A percentile compares a stretch with the other conserved stretches of the same genome.
Evolutionary conservation across 2,113 vertebrate genomes (phyloP).

Genomic region (Lycaon pictus): DNA sequence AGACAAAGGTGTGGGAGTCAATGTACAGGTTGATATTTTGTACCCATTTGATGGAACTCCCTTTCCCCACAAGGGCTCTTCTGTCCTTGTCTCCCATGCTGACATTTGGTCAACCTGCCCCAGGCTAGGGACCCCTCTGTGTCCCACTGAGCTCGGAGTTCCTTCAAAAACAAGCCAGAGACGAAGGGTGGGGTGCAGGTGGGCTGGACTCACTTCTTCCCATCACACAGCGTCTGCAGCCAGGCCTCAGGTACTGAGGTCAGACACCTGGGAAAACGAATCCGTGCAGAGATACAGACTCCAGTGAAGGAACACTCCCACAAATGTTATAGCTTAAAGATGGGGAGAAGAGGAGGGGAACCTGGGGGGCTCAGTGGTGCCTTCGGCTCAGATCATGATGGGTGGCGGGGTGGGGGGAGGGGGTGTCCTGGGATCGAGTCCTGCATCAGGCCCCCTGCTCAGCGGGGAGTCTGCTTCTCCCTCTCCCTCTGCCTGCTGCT

Average conservation of each 20-base stretch:
- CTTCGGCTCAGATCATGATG: too few species aligned
- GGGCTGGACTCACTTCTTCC: accelerated
- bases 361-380: too few species aligned
- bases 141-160: not conserved
- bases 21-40: accelerated
- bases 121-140: not conserved
- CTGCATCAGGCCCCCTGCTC: too few species aligned
- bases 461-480: too few species aligned
- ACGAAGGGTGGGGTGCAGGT: not conserved
- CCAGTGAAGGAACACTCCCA: not conserved
- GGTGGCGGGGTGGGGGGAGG: accelerated
- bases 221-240: not conserved
- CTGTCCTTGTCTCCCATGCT: not conserved
- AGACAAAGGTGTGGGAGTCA: accelerated
- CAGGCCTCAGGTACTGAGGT: not conserved
- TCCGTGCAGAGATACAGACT: constrained; percentile 56
- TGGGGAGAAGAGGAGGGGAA: not conserved
- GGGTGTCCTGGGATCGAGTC: too few species aligned
- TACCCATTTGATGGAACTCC: accelerated
- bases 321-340: not conserved
- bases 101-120: not conserved
- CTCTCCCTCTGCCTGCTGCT: too few species aligned
- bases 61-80: accelerated
- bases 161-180: not conserved
- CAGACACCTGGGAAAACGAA: constrained; percentile 57